These are phyloP conservation scores for Desoria tigrina DNA, from an alignment of 2,888 invertebrate species.

Conservation along the genomic window DNA sequence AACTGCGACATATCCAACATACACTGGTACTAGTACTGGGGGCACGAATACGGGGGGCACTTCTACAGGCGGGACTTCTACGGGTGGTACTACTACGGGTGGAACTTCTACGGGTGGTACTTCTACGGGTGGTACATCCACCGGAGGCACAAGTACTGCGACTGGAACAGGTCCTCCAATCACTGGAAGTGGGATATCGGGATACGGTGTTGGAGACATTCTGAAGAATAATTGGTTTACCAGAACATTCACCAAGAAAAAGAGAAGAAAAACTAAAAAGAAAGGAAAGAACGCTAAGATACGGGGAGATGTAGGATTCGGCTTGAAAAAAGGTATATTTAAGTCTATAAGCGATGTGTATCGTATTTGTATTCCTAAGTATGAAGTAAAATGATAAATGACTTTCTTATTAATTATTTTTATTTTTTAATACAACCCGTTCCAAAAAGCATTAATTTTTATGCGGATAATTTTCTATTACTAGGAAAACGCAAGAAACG, in stretches of 20 bases:
- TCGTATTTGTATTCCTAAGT: too few species aligned
- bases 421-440: too few species aligned
- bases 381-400: too few species aligned
- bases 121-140: constrained; percentile 18
- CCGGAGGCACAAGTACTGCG: neutral
- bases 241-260: constrained; percentile 2
- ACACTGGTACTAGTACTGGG: constrained; percentile 14
- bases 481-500: constrained; percentile 17
- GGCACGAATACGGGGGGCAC: constrained; percentile 18
- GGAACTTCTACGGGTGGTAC: neutral
- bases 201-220: too few species aligned
- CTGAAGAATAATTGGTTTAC: neutral
- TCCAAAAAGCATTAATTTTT: too few species aligned
- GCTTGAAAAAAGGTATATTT: neutral
- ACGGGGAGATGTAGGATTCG: too few species aligned
- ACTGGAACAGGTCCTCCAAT: constrained; percentile 10
- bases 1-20: constrained; percentile 30
- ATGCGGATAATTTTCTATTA: too few species aligned
- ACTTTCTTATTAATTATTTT: too few species aligned
- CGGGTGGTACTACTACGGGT: neutral
- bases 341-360: neutral
- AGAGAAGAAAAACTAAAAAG: constrained; percentile 5
- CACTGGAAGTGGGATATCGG: too few species aligned
- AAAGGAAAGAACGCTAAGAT: too few species aligned
- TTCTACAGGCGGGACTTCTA: neutral